Conservation (phyloP, 2,797 vertebrate genomes). For the Mionectes olivaceus region DNA sequence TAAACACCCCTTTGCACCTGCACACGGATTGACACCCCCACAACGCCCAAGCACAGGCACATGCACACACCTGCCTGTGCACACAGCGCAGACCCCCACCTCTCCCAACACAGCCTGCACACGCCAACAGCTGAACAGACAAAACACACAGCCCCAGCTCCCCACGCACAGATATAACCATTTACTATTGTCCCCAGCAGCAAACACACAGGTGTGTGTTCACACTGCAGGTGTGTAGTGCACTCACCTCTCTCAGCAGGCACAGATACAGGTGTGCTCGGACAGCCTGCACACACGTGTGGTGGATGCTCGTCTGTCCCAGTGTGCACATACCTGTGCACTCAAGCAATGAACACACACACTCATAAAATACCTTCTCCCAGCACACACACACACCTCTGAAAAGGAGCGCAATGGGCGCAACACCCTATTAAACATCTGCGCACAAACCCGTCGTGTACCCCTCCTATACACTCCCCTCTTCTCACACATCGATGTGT, state of each 20-base stretch:
- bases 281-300: background rate
- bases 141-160: background rate
- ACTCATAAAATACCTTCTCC: background rate
- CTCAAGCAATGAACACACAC: rapidly evolving
- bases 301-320: too few relatives aligned
- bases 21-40: background rate
- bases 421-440: background rate
- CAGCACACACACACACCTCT: background rate
- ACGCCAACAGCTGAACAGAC: background rate
- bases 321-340: rapidly evolving
- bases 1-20: rapidly evolving
- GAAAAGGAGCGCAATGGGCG: rapidly evolving
- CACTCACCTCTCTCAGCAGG: rapidly evolving
- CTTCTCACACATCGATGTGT: rapidly evolving
- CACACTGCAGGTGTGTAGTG: rapidly evolving
- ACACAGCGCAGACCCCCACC: too few relatives aligned
- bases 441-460: background rate
- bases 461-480: background rate
- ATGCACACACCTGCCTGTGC: rapidly evolving
- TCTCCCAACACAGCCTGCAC: background rate
- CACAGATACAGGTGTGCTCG: rapidly evolving
- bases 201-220: rapidly evolving
- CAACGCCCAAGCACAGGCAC: rapidly evolving
- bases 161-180: rapidly evolving
- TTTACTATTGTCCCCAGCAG: background rate